Base-by-base conservation (phyloP, 2,888 invertebrate species). In the Tolmerus cingulatus region DNA sequence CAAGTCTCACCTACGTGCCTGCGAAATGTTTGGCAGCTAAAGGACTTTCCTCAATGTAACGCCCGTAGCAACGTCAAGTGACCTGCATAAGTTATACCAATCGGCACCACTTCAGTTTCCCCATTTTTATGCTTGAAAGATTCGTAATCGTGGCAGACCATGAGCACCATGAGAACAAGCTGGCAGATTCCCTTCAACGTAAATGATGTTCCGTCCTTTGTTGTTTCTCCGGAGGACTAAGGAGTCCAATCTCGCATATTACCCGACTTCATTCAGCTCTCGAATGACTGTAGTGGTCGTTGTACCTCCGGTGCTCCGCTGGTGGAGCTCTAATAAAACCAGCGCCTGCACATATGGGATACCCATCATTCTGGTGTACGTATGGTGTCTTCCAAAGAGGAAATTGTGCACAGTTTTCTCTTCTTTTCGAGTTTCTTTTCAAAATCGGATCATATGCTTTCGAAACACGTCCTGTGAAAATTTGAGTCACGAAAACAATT, bases 401-500 rank as follows among this genome's bases (percentile, higher is more conserved):
- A 77, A 86, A 86, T 77, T 86, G 86, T 77, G 86, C 86, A 86
- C 77, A 77, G 86, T 74, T 46, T 85, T 88, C 88, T 89, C 88
- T 87, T 88, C 87, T 81, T 88, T 57, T 87, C 82, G 66, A 78
- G 87, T 85, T 85, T 85, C 85, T 74, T 85, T 91, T 90, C 90
- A 90, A 92, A 92, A 92, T 92, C 92, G 91, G 91, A 91, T 92
- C 91, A 91, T 92, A 92, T 92, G 91, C 91, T 92, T 92, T 92
- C 92, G 90, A 90, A 91, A 92, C 92, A 92, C 92, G 92, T 92
- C 90, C 91, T 89, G 89, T 89, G 89, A 91, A 91, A 91, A 92
- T 92, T 92, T 92, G 91, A 92, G 92, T 92, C 92, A 92, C 92
- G 92, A 92, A 92, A 92, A 92, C 92, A 92, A 92, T 92, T 92